Conservation (phyloP, 2,113 vertebrate genomes). For the Chrysochloris asiatica region DNA sequence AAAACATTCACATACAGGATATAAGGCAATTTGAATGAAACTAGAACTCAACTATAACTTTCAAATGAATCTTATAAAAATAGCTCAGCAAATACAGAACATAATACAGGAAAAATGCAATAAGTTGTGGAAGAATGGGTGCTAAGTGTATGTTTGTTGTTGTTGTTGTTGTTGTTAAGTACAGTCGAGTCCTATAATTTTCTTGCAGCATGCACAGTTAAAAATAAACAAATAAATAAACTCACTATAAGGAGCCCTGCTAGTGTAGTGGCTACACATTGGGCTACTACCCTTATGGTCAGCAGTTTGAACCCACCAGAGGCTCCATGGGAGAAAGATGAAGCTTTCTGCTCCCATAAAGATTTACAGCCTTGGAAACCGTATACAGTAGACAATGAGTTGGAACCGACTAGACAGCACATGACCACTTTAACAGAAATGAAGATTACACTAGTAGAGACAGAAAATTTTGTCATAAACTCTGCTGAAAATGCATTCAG, state of each 20-base stretch:
- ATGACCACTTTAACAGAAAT: neutral
- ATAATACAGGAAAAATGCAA: neutral
- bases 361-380: too few species aligned
- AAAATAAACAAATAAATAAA: conserved; percentile 41
- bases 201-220: neutral
- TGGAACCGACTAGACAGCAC: too few species aligned
- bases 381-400: too few species aligned
- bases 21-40: neutral
- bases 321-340: too few species aligned
- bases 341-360: too few species aligned
- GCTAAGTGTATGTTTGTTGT: neutral
- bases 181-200: too few species aligned
- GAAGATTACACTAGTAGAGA: neutral
- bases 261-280: too few species aligned
- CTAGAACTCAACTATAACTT: neutral
- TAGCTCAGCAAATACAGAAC: neutral
- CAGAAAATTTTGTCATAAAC: neutral
- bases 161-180: too few species aligned
- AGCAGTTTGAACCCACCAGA: too few species aligned
- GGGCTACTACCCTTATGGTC: too few species aligned
- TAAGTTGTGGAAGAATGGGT: neutral
- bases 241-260: too few species aligned
- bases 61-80: neutral
- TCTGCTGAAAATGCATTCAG: neutral
- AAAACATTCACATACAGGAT: neutral